Base-by-base conservation (phyloP, 2,797 vertebrate genomes). In the Rhabdophis nuchalis region DNA sequence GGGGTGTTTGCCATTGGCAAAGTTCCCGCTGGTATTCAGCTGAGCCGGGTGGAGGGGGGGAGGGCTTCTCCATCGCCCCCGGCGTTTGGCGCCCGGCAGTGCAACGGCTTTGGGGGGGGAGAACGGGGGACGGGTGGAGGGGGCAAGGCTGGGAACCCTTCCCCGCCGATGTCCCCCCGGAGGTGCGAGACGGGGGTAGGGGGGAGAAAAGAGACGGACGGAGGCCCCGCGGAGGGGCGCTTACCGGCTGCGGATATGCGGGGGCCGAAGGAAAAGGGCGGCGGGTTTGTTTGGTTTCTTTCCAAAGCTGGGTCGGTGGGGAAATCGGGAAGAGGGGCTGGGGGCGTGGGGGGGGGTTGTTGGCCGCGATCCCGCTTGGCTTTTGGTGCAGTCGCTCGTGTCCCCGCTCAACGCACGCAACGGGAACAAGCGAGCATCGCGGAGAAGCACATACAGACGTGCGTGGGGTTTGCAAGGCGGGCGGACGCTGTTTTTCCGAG, bases 31-130 rank as follows among this genome's bases (percentile, higher is more conserved):
- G 91, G 68, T 54, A 57, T 86, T 60, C 91, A 27, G 52, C 82
- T 9, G 57, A 41, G 82, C 82, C 88, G 14, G 53, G n/a, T n/a
- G n/a, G n/a, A n/a, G n/a, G n/a, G n/a, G n/a, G n/a, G n/a, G n/a
- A n/a, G 85, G 60, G 85, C 53, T 72, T 87, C 92, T 25, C 92
- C 60, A 90, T 92, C 92, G 90, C 92, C 89, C 92, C 92, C 92
- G 92, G 88, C 85, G 60, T 68, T 13, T 7, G 92, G 92, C 58
- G 72, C 77, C 72, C 20, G 87, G 90, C 57, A 52, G 72, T 89
- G 92, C 90, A 91, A 41, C n/a, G 68, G 9, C n/a, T 77, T 36
- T 7, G 36, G 14, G 41, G 10, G 23, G 10, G 56, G 86, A 64
- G 57, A 6, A 53, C 10, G 57, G 57, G 57, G 20, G 20, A 5